These are phyloP conservation scores for Pangasius mekongensis DNA, from an alignment of 2,797 vertebrate species.

Conservation along the genomic window DNA sequence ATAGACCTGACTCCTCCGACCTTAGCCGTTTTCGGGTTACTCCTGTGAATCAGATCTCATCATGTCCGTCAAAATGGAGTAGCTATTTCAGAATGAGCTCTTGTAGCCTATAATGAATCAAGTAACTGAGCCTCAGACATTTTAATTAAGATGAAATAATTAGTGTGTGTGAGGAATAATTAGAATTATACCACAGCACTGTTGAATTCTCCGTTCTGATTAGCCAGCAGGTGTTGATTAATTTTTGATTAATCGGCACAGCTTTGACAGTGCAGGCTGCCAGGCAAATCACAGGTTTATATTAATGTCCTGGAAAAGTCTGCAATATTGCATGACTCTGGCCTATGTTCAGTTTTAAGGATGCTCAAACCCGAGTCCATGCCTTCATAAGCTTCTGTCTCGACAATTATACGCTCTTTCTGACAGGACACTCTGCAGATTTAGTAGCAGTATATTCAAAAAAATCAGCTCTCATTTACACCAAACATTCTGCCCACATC, in stretches of 20 bases:
- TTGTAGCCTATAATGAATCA: neutral
- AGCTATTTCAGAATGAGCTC: conserved; percentile 3
- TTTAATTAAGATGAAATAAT: neutral
- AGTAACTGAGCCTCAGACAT: neutral
- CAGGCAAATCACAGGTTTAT: neutral
- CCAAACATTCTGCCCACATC: neutral
- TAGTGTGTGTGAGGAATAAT: neutral
- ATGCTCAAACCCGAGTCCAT: neutral
- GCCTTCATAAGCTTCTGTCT: neutral
- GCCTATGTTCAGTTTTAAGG: neutral
- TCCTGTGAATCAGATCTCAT: neutral
- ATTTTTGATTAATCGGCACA: neutral
- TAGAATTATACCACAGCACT: neutral
- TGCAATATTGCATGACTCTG: neutral
- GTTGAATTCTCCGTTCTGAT: neutral
- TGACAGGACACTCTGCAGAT: neutral
- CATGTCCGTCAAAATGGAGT: neutral
- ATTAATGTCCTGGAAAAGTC: neutral
- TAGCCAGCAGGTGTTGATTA: neutral
- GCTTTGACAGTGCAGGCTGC: neutral
- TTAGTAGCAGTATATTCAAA: neutral
- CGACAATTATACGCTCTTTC: neutral
- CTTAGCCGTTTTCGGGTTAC: neutral
- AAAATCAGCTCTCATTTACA: neutral
- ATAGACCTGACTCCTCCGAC: neutral